Evolutionary conservation across 2,113 vertebrate genomes (phyloP), one percentile per base, ranked within the genome.

Genomic region (Hippocampus barbouri): DNA sequence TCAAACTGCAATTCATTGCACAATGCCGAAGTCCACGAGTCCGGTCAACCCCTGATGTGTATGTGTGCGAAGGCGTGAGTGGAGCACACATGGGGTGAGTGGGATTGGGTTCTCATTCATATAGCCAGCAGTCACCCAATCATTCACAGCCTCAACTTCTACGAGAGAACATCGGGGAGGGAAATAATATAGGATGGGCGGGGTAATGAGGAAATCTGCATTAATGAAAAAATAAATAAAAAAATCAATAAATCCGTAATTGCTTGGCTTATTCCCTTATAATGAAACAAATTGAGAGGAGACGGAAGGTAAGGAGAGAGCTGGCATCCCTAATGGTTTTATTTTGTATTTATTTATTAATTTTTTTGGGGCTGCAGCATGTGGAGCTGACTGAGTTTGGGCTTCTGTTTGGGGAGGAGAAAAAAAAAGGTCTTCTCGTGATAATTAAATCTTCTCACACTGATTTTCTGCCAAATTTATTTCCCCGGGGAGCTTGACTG

Each of bases 401-500:
- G 89, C 82, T 89, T 89, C 86, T 88, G 63, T 89, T 88, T 83
- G 81, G 82, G 83, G 84, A 77, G 79, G 78, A 82, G 23, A 51
- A 18, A 41, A 40, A 25, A 87, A 89, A 89, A 86, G 95, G 95
- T 95, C 95, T 97, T 91, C 59, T 85, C 93, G 94, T 89, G 91
- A 95, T 96, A 99, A 99, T 99, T 97, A 97, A 97, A 99, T 97
- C 95, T 95, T 93, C 95, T 95, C 94, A 88, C 92, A 95, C 95
- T 97, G 95, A 97, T 98, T 97, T 96, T 91, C 95, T 96, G 96
- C 96, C 96, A 97, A 95, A 97, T 97, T 96, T 96, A 97, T 98
- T 97, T 99, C 97, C 96, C 96, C 72, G 1, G 95, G 92, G 96
- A 89, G 82, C 82, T 93, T 91, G 92, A 92, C 91, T 94, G 93